A percentile compares a stretch with the other conserved stretches of the same genome.
These are phyloP conservation scores for Parazoanthus darwini DNA, from an alignment of 92 coral and sea anemone genomes.

Conservation along the genomic window DNA sequence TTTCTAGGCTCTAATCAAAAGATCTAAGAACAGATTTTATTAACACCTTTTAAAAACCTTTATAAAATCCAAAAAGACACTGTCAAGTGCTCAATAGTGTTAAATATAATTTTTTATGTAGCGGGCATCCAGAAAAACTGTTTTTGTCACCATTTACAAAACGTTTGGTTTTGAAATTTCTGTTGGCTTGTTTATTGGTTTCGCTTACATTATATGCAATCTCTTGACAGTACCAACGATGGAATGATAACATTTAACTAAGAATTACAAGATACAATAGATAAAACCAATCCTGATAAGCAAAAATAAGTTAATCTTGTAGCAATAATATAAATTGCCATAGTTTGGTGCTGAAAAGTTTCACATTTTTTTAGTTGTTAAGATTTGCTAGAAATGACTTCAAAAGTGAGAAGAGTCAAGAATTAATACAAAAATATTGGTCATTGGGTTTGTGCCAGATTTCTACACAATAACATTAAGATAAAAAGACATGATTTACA, in stretches of 20 bases:
- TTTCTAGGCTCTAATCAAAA: too few species aligned
- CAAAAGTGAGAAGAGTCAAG: constrained; percentile 1
- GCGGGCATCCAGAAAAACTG: too few species aligned
- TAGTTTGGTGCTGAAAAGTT: constrained; percentile 4
- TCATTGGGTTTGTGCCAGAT: neutral
- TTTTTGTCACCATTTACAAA: too few species aligned
- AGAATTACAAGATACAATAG: neutral
- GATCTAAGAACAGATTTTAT: too few species aligned
- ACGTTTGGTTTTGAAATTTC: neutral
- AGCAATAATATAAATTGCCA: constrained; percentile 22
- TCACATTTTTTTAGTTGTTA: neutral
- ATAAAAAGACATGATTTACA: neutral
- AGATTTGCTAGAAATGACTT: constrained; percentile 13
- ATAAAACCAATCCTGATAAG: neutral
- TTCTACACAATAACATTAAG: neutral
- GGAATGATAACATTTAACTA: neutral
- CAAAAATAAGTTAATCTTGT: constrained; percentile 36
- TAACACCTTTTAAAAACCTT: too few species aligned
- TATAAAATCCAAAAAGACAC: too few species aligned
- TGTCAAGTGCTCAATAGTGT: too few species aligned
- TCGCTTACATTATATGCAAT: neutral
- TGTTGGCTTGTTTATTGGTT: neutral
- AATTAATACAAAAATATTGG: constrained; percentile 28
- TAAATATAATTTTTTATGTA: too few species aligned
- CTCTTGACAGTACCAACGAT: neutral